Evolutionary conservation across 2,797 vertebrate species (phyloP), one percentile per base, ranked within the genome.

Genomic region (Sebastes aleutianus): DNA sequence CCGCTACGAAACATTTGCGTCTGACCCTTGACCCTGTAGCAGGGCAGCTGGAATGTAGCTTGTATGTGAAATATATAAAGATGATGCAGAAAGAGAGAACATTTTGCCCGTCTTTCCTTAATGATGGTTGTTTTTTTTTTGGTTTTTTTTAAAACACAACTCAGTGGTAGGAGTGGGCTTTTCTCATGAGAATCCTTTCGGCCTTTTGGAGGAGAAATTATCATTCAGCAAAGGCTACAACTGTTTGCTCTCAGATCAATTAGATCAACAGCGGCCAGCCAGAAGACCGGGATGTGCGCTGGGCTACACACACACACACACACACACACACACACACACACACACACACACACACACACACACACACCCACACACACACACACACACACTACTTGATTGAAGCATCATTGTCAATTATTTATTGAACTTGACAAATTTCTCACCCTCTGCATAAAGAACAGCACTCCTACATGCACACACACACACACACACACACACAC

Each of bases 351-450:
- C 76, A 73, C 34, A 57, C 62, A 34, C 59, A 64, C 47, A 47
- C 39, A 57, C 31, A 66, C 62, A 20, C 65, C 29, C 61, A 27
- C 58, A 24, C 39, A 58, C 57, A n/a, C 66, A 26, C 26, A 26
- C 26, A 63, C 57, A 5, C 18, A 29, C 74, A 26, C 22, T 66
- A 29, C 67, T 53, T 85, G 79, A 92, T 91, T 89, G 77, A 93
- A 89, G 80, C 84, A 62, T 93, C 87, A 90, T 80, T 84, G 74
- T 78, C 79, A 70, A 74, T 87, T 74, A 81, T 61, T 82, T 82
- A 93, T 91, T 87, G 77, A 90, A 88, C 76, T 36, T 61, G 82
- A 90, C 91, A 92, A 34, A 87, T 81, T 36, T 80, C 81, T 89
- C 76, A 76, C 57, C 67, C 74, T 20, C 57, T 58, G 84, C 83